A percentile compares a stretch with the other conserved stretches of the same genome.
Evolutionary conservation across 2,888 invertebrate genomes (phyloP).

Genomic region (Andrena minutula): DNA sequence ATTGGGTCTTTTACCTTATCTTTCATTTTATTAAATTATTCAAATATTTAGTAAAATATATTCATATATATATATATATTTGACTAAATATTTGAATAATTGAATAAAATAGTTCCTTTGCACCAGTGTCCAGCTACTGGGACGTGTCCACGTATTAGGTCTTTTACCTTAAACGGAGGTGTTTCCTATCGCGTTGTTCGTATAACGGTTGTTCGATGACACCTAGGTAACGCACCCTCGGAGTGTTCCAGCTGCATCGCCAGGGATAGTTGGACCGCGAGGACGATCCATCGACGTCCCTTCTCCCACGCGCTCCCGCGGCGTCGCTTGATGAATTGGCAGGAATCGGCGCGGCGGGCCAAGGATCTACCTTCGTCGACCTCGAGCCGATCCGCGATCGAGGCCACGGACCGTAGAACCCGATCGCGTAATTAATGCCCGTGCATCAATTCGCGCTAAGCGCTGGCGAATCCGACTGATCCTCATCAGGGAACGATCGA

Average conservation of each 20-base stretch:
- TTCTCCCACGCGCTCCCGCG: slow-evolving; percentile 54
- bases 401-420: slow-evolving; percentile 60
- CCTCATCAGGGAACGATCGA: slow-evolving; percentile 76
- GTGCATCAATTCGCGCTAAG: slow-evolving; percentile 83
- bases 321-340: slow-evolving; percentile 60
- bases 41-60: too few relatives aligned
- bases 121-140: too few relatives aligned
- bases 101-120: too few relatives aligned
- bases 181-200: too few relatives aligned
- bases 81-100: too few relatives aligned
- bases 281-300: slow-evolving; percentile 45
- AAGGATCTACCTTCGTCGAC: slow-evolving; percentile 59
- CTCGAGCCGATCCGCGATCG: slow-evolving; percentile 71
- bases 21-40: too few relatives aligned
- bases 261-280: slow-evolving; percentile 6
- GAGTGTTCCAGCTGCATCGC: neutral
- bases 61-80: too few relatives aligned
- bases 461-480: slow-evolving; percentile 75
- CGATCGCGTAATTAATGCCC: slow-evolving; percentile 82
- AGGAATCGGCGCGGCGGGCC: slow-evolving; percentile 53
- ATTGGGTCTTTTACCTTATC: too few relatives aligned
- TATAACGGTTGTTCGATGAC: neutral
- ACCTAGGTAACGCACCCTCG: neutral
- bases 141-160: too few relatives aligned
- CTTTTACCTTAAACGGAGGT: too few relatives aligned